Base-by-base conservation (phyloP, 2,888 invertebrate species). In the Meloe dianella region DNA sequence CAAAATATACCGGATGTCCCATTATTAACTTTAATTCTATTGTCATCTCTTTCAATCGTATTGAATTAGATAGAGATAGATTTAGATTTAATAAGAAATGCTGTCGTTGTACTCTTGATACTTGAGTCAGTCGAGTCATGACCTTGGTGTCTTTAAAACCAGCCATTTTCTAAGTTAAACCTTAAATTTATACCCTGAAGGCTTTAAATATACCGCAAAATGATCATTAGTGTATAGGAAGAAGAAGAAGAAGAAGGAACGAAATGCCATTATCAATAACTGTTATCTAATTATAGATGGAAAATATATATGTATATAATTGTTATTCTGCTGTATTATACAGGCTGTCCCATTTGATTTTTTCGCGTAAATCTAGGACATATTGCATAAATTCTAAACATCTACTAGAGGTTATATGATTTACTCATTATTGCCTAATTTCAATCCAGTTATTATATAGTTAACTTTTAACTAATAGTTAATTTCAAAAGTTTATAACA, bases 61-160 rank as follows among this genome's bases (percentile, higher is more conserved):
- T n/a, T n/a, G n/a, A 14, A n/a, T 38, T 17, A 14, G 14, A 38
- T n/a, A 38, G 20, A 47, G 47, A 47, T 47, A 0, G 17, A 20
- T 38, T n/a, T n/a, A 7, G 41, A 41, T 41, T 38, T 8, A 5
- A 20, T 9, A 47, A 47, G 47, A 47, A 47, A 20, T 47, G 20
- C 17, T 47, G 47, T 47, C 47, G 47, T 47, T 47, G 47, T 8
- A 47, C 47, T 47, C 47, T 47, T 47, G 47, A 47, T 47, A 20
- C 17, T 47, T 47, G 47, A 47, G 47, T 47, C 47, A 20, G n/a
- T n/a, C n/a, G n/a, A n/a, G n/a, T n/a, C n/a, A n/a, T 47, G 47
- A 47, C 47, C 47, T 47, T 47, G 47, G 47, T 20, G 47, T 20
- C 20, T 20, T 20, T 9, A 5, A 17, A n/a, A n/a, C n/a, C 47